phyloP scores from a whole-genome alignment of 2,113 vertebrate species.

The Melanostigma gelatinosum region DNA sequence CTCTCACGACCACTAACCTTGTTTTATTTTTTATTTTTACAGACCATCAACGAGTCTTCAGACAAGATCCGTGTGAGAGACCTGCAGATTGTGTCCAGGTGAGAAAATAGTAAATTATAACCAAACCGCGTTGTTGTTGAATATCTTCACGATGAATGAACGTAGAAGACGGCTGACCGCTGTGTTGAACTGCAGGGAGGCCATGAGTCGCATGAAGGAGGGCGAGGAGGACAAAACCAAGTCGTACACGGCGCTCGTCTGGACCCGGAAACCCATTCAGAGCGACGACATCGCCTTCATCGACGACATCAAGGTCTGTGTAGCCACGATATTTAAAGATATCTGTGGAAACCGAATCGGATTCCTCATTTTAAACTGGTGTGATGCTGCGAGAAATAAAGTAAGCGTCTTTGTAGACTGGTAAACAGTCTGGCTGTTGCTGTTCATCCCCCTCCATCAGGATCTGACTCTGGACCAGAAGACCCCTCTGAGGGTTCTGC shows the following conservation, averaged over 20 bases:
- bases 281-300: conserved; percentile 88
- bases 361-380: too few species aligned
- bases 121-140: not conserved
- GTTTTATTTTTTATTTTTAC: not conserved
- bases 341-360: too few species aligned
- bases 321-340: not conserved
- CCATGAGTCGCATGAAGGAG: conserved; percentile 95
- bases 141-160: too few species aligned
- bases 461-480: conserved; percentile 94
- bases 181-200: conserved; percentile 84
- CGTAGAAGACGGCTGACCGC: too few species aligned
- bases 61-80: conserved; percentile 95
- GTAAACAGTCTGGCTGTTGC: not conserved
- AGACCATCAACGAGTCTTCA: conserved; percentile 93
- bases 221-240: conserved; percentile 98
- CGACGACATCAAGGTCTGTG: conserved; percentile 82
- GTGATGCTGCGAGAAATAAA: too few species aligned
- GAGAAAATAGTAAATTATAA: not conserved
- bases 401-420: too few species aligned
- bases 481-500: conserved; percentile 94
- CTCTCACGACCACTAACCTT: not conserved
- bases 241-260: conserved; percentile 94
- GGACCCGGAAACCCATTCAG: conserved; percentile 88
- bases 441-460: conserved; percentile 66
- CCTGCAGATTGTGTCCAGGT: conserved; percentile 96